Evolutionary conservation across 2,113 vertebrate genomes (phyloP), one percentile per base, ranked within the genome.

Genomic region (Nipponia nippon): DNA sequence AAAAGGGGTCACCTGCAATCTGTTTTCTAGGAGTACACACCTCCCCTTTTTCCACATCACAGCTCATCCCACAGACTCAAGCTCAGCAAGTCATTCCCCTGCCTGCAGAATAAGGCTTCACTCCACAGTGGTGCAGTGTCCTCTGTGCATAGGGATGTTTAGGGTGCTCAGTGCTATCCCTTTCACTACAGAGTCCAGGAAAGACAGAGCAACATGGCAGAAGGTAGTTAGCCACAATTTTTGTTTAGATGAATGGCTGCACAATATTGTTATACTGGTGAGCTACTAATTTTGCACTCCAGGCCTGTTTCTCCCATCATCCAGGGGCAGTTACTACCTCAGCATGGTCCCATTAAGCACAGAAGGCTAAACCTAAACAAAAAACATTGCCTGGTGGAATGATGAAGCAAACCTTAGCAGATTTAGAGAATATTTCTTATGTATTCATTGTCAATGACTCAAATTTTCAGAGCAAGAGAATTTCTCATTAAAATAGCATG

Each of bases 121-220:
- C 10, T 7, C 23, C 17, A 26, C n/a, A 47, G 52, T 0, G 0
- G 16, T 23, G 32, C 32, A 13, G 21, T 29, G 13, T 46, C 30
- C 20, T 34, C n/a, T 56, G 38, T 3, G 3, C 34, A 16, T 14
- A 26, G 38, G n/a, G 10, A 2, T 42, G 34, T 19, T 44, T 5
- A 47, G 72, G 23, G 23, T 44, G 23, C 29, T 75, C 71, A 55
- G 19, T 10, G 23, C 17, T 26, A 18, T 7, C 7, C 4, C 0
- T 2, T 40, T 69, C 36, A 12, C 59, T 34, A 12, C 10, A 6
- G 46, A 77, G 53, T 30, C 16, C 18, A 29, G 7, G 32, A 82
- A 63, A 55, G 46, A 34, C 5, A 38, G 9, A 78, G 21, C 32
- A 72, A 23, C 23, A 32, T 2, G 22, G 32, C n/a, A 73, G 53